A percentile compares a stretch with the other conserved stretches of the same genome.
phyloP scores from a whole-genome alignment of 2,888 invertebrate genomes.

The Agriopis marginaria region DNA sequence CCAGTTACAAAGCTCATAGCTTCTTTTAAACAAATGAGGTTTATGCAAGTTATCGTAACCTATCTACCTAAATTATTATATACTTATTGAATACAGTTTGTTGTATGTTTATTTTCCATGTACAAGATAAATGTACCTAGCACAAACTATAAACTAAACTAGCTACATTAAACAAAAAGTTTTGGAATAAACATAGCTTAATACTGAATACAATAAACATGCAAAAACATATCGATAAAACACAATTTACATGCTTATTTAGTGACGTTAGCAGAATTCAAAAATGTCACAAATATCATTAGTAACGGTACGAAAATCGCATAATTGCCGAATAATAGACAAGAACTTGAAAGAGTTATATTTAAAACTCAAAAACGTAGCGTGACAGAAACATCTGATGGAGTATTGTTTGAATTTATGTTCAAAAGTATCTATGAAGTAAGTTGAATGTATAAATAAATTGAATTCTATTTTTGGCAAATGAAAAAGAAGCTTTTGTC shows the following conservation, averaged over 20 bases:
- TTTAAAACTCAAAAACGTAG: constrained; percentile 4
- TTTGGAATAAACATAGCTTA: too few species aligned
- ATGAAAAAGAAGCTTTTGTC: not conserved
- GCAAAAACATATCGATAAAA: too few species aligned
- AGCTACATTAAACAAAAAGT: not conserved
- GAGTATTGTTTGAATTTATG: not conserved
- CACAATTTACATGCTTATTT: too few species aligned
- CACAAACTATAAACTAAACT: not conserved
- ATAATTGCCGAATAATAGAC: constrained; percentile 18
- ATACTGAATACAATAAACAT: too few species aligned
- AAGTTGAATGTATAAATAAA: not conserved
- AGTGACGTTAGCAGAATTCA: constrained; percentile 1
- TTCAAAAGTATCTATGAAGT: not conserved
- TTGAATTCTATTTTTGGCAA: too few species aligned
- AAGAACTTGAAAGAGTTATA: constrained; percentile 6
- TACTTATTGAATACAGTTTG: too few species aligned
- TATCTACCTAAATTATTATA: not conserved
- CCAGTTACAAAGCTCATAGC: not conserved
- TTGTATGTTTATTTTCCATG: too few species aligned
- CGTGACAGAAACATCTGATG: constrained; percentile 3
- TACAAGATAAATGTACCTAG: too few species aligned
- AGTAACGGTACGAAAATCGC: constrained; percentile 10
- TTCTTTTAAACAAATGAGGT: too few species aligned
- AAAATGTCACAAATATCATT: constrained; percentile 15
- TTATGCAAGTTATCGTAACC: too few species aligned